Percentiles rank a stretch among this genome's conserved stretches.
phyloP scores from a whole-genome alignment of 2,113 vertebrate genomes.

The Chaetorhynchus papuensis region DNA sequence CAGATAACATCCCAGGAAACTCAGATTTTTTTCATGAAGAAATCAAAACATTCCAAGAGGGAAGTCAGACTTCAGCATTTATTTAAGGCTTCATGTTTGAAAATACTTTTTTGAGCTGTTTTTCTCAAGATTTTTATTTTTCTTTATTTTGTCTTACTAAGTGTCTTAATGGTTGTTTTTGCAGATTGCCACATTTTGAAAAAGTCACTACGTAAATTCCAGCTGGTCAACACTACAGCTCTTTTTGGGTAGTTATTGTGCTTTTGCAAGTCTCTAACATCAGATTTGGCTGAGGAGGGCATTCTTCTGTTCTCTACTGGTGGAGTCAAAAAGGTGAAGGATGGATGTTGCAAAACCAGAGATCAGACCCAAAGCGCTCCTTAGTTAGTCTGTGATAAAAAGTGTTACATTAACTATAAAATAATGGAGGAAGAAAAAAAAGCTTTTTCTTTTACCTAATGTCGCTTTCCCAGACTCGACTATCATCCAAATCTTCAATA shows the following conservation, averaged over 20 bases:
- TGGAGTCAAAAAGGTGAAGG: neutral
- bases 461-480: conserved; percentile 91
- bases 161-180: neutral
- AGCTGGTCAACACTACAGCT: accelerated
- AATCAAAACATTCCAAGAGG: neutral
- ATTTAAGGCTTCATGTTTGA: neutral
- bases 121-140: neutral
- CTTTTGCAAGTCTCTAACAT: neutral
- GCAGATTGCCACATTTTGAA: neutral
- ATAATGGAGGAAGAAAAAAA: neutral
- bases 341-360: neutral
- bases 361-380: neutral
- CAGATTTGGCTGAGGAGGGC: accelerated
- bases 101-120: neutral
- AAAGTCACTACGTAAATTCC: neutral
- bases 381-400: neutral
- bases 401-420: neutral
- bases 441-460: conserved; percentile 83
- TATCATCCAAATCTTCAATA: conserved; percentile 98
- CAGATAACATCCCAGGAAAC: neutral
- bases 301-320: neutral
- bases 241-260: neutral
- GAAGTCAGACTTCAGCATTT: neutral
- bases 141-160: neutral
- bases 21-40: neutral